Evolutionary conservation across 2,888 invertebrate genomes (phyloP), one percentile per base, ranked within the genome.

Genomic region (Euclidia mi): DNA sequence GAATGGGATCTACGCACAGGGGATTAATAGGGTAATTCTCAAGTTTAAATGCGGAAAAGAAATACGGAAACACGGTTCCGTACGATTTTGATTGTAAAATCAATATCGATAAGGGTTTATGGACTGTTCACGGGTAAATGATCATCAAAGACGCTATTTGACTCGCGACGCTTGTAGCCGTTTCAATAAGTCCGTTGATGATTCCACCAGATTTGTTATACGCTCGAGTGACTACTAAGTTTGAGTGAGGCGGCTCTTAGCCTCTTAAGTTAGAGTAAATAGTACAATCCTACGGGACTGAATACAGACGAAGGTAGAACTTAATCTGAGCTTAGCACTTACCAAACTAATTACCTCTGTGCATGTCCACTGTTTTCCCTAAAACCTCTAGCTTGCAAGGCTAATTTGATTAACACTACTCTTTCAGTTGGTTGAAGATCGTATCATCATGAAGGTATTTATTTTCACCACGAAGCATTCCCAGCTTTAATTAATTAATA

Each of bases 21-120:
- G 82, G 74, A 85, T 86, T 87, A 88, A 84, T 85, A 78, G 80
- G 72, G 71, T 84, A 79, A 86, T 85, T 82, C 81, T 70, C 73
- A 74, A 80, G 76, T 81, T 69, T 80, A 70, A 84, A 81, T 76
- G 70, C 71, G 65, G 63, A 72, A n/a, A 76, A 57, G 72, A 71
- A 76, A 70, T 78, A 63, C 64, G 69, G 62, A 76, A 78, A 77
- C 71, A 74, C 56, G 69, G 55, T 52, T 40, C 57, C 60, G 52
- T 71, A 44, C 72, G 63, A 69, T 71, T 76, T 71, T 78, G 71
- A 78, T 69, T 78, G 60, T 65, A 56, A 66, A 79, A 79, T 79
- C 79, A 57, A 79, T 76, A 59, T 53, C 45, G 48, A 58, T 59
- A 56, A 62, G 41, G 47, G 41, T 63, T 69, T 58, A 61, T 56